phyloP scores from a whole-genome alignment of 2,113 vertebrate genomes.

The Pholis gunnellus region DNA sequence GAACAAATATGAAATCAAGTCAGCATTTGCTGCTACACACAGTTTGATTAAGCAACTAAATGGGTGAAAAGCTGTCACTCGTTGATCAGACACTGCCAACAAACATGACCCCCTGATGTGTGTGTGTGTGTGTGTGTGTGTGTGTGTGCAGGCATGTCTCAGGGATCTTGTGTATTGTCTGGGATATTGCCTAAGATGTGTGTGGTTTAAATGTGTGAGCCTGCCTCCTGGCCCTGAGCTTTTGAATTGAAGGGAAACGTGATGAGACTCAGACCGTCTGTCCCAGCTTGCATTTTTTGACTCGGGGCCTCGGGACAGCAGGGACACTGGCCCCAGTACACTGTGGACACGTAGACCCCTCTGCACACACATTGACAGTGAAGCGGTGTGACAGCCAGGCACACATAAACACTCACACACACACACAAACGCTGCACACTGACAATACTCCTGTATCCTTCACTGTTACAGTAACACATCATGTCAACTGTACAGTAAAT shows the following conservation, averaged over 20 bases:
- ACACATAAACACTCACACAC: background rate
- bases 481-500: background rate
- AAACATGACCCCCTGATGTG: background rate
- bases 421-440: background rate
- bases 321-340: conserved; percentile 3
- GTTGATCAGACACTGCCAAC: background rate
- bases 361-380: conserved; percentile 30
- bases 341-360: background rate
- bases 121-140: conserved; percentile 2
- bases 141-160: background rate
- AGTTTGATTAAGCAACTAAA: background rate
- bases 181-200: background rate
- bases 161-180: background rate
- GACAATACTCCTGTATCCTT: background rate
- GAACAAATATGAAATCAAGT: background rate
- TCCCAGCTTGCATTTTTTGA: conserved; percentile 35
- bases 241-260: conserved; percentile 15
- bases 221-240: conserved; percentile 1
- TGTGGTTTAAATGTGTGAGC: background rate
- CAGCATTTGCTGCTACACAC: too few relatives aligned
- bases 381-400: conserved; percentile 19
- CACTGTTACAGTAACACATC: background rate
- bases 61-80: background rate
- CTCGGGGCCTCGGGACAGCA: conserved; percentile 35
- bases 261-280: conserved; percentile 74